A percentile compares a stretch with the other conserved stretches of the same genome.
Evolutionary conservation across 1,140 invertebrate species (phyloP).

Genomic region (Lanistes nyassanus): DNA sequence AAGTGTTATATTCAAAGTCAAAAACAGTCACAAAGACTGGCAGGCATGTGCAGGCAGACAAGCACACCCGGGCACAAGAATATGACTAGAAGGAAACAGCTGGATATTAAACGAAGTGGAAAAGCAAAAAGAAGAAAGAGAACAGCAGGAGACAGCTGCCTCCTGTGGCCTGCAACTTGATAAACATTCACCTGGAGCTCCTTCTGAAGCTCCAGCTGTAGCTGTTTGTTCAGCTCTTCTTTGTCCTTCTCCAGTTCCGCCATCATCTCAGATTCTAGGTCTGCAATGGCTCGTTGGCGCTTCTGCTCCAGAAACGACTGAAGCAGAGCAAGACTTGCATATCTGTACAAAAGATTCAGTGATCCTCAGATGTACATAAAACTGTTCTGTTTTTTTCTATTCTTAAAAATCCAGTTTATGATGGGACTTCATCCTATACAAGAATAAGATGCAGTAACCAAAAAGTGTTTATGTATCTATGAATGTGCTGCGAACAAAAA

Average conservation of each 20-base stretch:
- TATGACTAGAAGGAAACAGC: background rate
- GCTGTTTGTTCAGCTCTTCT: slow-evolving; percentile 52
- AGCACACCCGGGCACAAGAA: no score
- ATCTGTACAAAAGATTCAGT: slow-evolving; percentile 37
- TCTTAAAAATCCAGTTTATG: no score
- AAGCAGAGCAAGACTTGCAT: slow-evolving; percentile 55
- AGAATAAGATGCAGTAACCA: no score
- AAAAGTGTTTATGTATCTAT: no score
- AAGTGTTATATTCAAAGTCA: no score
- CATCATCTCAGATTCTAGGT: slow-evolving; percentile 60
- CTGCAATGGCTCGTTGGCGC: slow-evolving; percentile 50
- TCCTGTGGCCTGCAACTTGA: background rate
- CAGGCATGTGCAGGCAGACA: background rate
- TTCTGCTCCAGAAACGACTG: slow-evolving; percentile 53
- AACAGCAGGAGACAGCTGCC: background rate
- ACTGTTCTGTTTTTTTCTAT: no score
- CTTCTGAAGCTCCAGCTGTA: slow-evolving; percentile 51
- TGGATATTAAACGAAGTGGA: background rate
- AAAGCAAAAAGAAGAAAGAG: background rate
- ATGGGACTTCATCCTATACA: no score
- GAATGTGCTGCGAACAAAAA: background rate
- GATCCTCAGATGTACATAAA: no score
- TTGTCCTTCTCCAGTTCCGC: slow-evolving; percentile 54
- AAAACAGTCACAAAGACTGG: background rate
- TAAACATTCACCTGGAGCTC: slow-evolving; percentile 49